These are phyloP conservation scores for Sepiola atlantica DNA, from an alignment of 2,888 invertebrate genomes.

Conservation along the genomic window DNA sequence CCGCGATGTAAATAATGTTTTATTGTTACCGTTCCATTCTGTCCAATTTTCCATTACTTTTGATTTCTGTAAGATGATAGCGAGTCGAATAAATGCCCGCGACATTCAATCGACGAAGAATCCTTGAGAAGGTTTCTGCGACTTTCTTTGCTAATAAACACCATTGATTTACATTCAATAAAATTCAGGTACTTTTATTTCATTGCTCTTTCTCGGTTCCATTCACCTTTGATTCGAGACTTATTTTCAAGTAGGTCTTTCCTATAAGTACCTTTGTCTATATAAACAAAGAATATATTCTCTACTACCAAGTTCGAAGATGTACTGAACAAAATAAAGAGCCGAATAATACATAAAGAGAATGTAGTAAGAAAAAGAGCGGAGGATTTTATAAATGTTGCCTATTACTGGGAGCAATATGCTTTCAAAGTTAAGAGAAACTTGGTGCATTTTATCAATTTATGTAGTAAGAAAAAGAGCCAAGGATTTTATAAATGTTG, in stretches of 20 bases:
- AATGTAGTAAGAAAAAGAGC: background rate
- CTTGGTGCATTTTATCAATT: too few relatives aligned
- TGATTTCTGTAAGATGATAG: background rate
- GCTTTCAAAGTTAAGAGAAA: too few relatives aligned
- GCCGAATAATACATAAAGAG: background rate
- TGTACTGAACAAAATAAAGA: background rate
- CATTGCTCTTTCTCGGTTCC: background rate
- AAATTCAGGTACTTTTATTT: background rate
- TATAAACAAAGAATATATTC: background rate
- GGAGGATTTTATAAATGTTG: too few relatives aligned
- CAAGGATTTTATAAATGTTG: too few relatives aligned
- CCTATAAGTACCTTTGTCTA: background rate
- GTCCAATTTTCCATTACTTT: slow-evolving; percentile 18
- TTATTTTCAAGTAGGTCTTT: background rate
- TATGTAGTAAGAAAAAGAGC: background rate
- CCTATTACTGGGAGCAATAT: too few relatives aligned
- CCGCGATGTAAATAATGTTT: background rate
- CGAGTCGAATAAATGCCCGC: background rate
- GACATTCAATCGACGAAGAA: background rate
- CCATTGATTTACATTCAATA: background rate
- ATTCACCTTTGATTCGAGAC: background rate
- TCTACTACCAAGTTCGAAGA: background rate
- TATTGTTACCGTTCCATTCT: background rate
- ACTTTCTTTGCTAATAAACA: background rate
- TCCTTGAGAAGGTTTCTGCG: background rate